A percentile compares a stretch with the other conserved stretches of the same genome.
These are phyloP conservation scores for Drosophila macrospina DNA, from an alignment of 2,888 invertebrate species.

Conservation along the genomic window DNA sequence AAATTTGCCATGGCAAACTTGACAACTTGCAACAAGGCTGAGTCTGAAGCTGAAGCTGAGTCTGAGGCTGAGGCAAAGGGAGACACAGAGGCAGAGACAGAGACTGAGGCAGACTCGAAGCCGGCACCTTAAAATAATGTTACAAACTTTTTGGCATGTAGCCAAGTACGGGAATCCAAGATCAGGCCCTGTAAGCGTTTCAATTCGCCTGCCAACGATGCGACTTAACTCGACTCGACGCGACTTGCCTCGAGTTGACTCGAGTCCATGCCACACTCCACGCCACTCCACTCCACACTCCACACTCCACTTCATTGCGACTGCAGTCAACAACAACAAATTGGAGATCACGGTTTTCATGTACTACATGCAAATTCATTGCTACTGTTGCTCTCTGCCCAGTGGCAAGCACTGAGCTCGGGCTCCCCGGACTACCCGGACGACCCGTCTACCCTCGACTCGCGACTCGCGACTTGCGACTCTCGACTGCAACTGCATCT, in stretches of 20 bases:
- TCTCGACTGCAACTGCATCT: neutral
- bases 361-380: conserved; percentile 85
- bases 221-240: conserved; percentile 28
- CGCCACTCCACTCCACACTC: conserved; percentile 6
- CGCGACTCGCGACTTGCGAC: no score
- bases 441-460: neutral
- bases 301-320: conserved; percentile 28
- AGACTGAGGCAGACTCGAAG: conserved; percentile 33
- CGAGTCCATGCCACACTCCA: conserved; percentile 6
- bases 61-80: neutral
- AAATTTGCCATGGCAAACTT: conserved; percentile 78
- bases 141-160: conserved; percentile 78
- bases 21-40: conserved; percentile 70
- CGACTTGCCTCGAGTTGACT: conserved; percentile 1
- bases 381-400: conserved; percentile 82
- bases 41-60: conserved; percentile 1
- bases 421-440: no score
- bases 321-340: conserved; percentile 79
- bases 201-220: conserved; percentile 58
- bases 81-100: neutral
- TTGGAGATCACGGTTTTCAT: conserved; percentile 86
- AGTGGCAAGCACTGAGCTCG: conserved; percentile 33
- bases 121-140: conserved; percentile 80
- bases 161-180: conserved; percentile 67
- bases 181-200: conserved; percentile 70